phyloP scores from a whole-genome alignment of 2,888 invertebrate species.

The Deilephila porcellus region DNA sequence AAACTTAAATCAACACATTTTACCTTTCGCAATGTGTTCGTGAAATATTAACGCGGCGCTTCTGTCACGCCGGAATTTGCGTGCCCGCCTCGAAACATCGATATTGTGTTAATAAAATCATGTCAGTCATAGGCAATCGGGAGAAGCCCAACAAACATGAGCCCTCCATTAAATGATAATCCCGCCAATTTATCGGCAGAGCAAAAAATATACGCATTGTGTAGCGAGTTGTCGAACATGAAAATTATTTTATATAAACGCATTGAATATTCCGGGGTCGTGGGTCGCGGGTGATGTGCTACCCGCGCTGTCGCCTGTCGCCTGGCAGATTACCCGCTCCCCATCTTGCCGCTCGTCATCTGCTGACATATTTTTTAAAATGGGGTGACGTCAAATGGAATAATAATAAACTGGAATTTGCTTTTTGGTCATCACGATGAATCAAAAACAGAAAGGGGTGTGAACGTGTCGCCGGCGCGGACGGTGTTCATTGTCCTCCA shows the following conservation, averaged over 20 bases:
- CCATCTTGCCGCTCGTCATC: conserved; percentile 77
- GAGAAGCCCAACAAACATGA: conserved; percentile 81
- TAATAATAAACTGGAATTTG: conserved; percentile 85
- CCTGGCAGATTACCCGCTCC: conserved; percentile 69
- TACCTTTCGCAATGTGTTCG: conserved; percentile 67
- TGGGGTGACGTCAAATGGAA: conserved; percentile 82
- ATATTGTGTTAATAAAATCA: conserved; percentile 82
- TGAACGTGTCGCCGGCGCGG: conserved; percentile 80
- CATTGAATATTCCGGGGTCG: conserved; percentile 80
- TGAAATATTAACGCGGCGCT: conserved; percentile 66
- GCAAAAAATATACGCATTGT: conserved; percentile 82
- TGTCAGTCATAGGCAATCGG: conserved; percentile 80
- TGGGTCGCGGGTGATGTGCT: conserved; percentile 55
- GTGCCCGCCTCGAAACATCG: conserved; percentile 63
- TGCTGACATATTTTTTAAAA: conserved; percentile 84
- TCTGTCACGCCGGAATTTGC: conserved; percentile 62
- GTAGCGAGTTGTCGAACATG: conserved; percentile 82
- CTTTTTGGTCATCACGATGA: conserved; percentile 82
- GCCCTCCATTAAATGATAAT: conserved; percentile 85
- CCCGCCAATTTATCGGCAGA: conserved; percentile 81
- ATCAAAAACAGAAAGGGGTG: conserved; percentile 83
- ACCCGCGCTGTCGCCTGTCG: conserved; percentile 51
- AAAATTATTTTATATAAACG: conserved; percentile 85
- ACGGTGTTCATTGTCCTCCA: conserved; percentile 78
- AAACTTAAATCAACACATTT: conserved; percentile 67